Evolutionary conservation across 2,888 invertebrate species (phyloP).

Genomic region (Strigamia transsilvanica): DNA sequence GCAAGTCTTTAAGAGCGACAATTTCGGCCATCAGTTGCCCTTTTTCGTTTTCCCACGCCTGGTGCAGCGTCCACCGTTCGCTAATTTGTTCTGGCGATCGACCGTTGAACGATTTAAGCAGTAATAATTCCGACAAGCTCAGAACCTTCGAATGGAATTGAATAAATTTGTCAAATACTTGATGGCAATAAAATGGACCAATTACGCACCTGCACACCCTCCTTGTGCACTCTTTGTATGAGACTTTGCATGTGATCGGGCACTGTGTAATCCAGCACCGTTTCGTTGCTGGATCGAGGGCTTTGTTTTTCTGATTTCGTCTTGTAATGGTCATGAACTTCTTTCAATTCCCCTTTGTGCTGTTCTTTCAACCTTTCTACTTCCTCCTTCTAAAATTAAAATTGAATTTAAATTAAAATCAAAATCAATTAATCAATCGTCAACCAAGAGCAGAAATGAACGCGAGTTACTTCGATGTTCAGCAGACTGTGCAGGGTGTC

Average conservation of each 20-base stretch:
- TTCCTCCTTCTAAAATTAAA: slow-evolving; percentile 33
- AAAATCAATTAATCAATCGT: background rate
- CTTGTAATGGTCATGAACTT: background rate
- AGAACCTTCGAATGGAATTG: slow-evolving; percentile 58
- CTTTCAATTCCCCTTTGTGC: background rate
- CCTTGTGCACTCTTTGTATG: slow-evolving; percentile 61
- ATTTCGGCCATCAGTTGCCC: slow-evolving; percentile 61
- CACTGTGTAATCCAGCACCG: background rate
- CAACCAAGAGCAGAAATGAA: background rate
- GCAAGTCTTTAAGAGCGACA: slow-evolving; percentile 62
- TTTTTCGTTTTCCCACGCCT: slow-evolving; percentile 62
- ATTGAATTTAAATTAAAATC: background rate
- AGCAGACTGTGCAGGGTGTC: slow-evolving; percentile 18
- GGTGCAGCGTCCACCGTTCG: slow-evolving; percentile 34
- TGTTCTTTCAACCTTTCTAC: slow-evolving; percentile 5
- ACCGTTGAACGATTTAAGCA: slow-evolving; percentile 31
- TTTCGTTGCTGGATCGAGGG: background rate
- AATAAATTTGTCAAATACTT: background rate
- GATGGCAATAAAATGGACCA: background rate
- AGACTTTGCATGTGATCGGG: slow-evolving; percentile 57
- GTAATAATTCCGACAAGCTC: slow-evolving; percentile 62
- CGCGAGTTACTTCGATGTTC: slow-evolving; percentile 14
- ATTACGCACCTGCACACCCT: slow-evolving; percentile 60
- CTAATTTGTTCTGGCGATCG: background rate
- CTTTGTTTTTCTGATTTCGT: background rate